Conservation (phyloP, 2,113 vertebrate genomes). For the Hiodon tergisus region DNA sequence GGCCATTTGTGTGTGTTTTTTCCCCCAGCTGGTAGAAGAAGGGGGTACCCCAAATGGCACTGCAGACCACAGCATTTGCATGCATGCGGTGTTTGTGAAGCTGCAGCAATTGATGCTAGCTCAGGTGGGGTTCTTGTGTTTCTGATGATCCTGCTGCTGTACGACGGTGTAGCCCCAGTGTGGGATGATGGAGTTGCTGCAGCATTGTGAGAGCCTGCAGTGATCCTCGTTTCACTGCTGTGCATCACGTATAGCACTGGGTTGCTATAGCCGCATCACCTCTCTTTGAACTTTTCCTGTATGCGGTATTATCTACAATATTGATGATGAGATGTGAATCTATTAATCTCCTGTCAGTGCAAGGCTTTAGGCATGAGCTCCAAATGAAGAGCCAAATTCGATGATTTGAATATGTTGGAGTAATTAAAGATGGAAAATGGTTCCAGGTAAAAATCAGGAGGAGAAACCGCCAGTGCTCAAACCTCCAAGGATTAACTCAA, state of each 20-base stretch:
- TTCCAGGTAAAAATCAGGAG: not conserved
- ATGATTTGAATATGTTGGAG: not conserved
- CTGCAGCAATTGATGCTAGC: not conserved
- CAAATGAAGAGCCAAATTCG: not conserved
- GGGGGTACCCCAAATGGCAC: no score
- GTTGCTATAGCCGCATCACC: not conserved
- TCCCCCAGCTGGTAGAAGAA: no score
- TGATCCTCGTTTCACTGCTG: no score
- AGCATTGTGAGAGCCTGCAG: not conserved
- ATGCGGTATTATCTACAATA: not conserved
- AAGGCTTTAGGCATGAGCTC: not conserved
- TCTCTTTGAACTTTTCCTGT: slow-evolving; percentile 3
- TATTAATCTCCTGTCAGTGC: not conserved
- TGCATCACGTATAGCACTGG: not conserved
- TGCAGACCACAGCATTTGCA: not conserved
- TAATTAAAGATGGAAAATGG: not conserved
- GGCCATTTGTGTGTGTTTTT: no score
- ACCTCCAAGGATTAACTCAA: no score
- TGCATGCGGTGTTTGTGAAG: not conserved
- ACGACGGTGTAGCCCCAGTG: not conserved
- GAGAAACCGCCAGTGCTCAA: no score
- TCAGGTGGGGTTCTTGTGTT: no score
- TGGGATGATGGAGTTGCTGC: not conserved
- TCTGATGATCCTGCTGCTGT: not conserved
- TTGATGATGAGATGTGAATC: not conserved